A percentile compares a stretch with the other conserved stretches of the same genome.
These are phyloP conservation scores for Rhabdornis inornatus DNA, from an alignment of 2,113 vertebrate species.

Conservation along the genomic window DNA sequence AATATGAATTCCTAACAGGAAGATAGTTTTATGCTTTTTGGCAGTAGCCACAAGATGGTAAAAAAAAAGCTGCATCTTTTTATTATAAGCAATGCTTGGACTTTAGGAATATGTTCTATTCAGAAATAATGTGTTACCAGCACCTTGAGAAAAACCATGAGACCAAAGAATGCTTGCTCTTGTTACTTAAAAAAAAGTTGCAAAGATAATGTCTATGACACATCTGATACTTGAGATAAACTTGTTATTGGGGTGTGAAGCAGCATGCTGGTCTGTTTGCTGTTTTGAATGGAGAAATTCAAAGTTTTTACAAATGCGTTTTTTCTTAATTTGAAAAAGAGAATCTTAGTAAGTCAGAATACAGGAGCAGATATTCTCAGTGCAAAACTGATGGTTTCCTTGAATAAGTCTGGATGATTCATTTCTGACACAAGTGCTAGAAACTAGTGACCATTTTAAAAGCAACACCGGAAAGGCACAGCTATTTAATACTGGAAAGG, in stretches of 20 bases:
- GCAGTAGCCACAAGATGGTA: not conserved
- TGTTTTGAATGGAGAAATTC: not conserved
- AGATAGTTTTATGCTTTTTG: not conserved
- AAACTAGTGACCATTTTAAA: not conserved
- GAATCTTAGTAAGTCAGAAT: not conserved
- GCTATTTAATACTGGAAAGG: not conserved
- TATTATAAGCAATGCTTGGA: not conserved
- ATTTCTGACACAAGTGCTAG: not conserved
- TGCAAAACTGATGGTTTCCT: not conserved
- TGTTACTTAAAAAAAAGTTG: not conserved
- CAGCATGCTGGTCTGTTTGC: not conserved
- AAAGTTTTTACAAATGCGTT: not conserved
- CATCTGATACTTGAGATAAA: not conserved
- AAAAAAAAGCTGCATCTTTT: not conserved
- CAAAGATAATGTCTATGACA: not conserved
- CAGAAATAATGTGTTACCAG: not conserved
- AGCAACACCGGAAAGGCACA: not conserved
- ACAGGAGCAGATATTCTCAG: not conserved
- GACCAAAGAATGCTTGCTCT: not conserved
- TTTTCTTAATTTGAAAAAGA: not conserved
- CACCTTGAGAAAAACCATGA: not conserved
- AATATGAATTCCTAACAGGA: not conserved
- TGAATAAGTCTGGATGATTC: not conserved
- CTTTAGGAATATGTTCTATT: not conserved
- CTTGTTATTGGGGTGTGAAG: conserved; percentile 4